These are phyloP conservation scores for Balearica regulorum DNA, from an alignment of 2,797 vertebrate species.

Conservation along the genomic window DNA sequence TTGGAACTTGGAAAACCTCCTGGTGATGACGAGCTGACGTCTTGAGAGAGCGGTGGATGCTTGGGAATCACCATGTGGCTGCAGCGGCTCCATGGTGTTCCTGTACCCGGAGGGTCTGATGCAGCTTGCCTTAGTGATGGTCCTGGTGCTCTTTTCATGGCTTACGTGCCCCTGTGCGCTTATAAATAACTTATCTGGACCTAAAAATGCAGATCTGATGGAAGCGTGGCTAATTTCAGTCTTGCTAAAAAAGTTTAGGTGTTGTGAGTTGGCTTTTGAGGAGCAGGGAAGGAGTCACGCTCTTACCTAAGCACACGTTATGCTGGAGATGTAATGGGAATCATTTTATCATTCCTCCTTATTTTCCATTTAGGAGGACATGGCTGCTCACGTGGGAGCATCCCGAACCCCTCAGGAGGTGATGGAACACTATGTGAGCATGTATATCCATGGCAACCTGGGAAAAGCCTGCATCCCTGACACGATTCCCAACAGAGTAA, in stretches of 20 bases:
- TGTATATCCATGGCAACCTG: conserved; percentile 98
- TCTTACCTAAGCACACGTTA: fast-evolving
- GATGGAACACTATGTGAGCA: conserved; percentile 98
- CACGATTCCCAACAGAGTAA: conserved; percentile 95
- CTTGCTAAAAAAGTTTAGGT: too few relatives aligned
- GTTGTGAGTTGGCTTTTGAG: background rate
- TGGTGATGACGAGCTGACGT: too few relatives aligned
- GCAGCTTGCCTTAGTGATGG: background rate
- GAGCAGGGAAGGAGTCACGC: fast-evolving
- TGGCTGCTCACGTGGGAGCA: conserved; percentile 93
- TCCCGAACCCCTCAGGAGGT: conserved; percentile 93
- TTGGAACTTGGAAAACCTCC: background rate
- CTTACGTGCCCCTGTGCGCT: fast-evolving
- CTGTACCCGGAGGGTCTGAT: too few relatives aligned
- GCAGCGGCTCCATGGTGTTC: background rate
- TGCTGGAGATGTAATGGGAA: background rate
- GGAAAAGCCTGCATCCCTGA: conserved; percentile 97
- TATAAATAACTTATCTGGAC: background rate
- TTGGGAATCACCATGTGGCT: fast-evolving
- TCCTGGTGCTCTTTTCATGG: fast-evolving
- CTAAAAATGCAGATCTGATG: fast-evolving
- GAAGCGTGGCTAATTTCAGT: fast-evolving
- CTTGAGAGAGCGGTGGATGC: background rate
- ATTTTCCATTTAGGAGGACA: conserved; percentile 86
- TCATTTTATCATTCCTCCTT: background rate